Percentiles rank a stretch among this genome's conserved stretches.
Conservation (phyloP, 2,113 vertebrate genomes). For the Phalacrocorax carbo region DNA sequence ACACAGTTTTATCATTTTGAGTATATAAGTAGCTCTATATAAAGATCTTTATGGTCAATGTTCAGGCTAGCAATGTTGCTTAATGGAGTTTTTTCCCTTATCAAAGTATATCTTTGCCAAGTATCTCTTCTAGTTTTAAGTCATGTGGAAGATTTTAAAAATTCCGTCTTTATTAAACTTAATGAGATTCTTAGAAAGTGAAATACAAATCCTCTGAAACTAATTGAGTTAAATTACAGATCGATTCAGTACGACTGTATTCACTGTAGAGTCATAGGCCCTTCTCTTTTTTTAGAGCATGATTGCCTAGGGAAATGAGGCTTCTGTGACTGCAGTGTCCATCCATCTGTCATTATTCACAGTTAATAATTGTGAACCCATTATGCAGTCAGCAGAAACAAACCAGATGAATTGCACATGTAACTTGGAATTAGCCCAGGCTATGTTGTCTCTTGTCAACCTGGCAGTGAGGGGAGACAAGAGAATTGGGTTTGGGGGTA, state of each 20-base stretch:
- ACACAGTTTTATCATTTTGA: neutral
- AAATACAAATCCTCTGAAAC: conserved; percentile 41
- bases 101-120: conserved; percentile 7
- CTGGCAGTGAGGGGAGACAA: neutral
- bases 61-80: neutral
- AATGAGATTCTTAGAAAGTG: conserved; percentile 33
- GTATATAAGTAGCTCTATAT: neutral
- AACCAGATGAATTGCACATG: conserved; percentile 26
- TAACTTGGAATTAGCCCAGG: conserved; percentile 24
- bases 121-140: conserved; percentile 21
- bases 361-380: conserved; percentile 30
- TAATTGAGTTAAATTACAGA: conserved; percentile 50
- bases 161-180: conserved; percentile 44
- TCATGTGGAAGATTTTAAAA: neutral
- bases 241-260: conserved; percentile 11
- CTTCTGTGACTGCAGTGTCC: neutral
- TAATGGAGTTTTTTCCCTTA: conserved; percentile 23
- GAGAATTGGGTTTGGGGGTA: neutral
- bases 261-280: neutral
- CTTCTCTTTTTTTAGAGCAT: neutral
- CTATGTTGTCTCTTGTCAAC: neutral
- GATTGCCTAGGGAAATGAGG: conserved; percentile 29
- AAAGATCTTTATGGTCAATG: neutral
- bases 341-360: conserved; percentile 53
- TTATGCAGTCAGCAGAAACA: conserved; percentile 23